Percentiles rank a stretch among this genome's conserved stretches.
Evolutionary conservation across 2,888 invertebrate genomes (phyloP).

Genomic region (Hybos culiciformis): DNA sequence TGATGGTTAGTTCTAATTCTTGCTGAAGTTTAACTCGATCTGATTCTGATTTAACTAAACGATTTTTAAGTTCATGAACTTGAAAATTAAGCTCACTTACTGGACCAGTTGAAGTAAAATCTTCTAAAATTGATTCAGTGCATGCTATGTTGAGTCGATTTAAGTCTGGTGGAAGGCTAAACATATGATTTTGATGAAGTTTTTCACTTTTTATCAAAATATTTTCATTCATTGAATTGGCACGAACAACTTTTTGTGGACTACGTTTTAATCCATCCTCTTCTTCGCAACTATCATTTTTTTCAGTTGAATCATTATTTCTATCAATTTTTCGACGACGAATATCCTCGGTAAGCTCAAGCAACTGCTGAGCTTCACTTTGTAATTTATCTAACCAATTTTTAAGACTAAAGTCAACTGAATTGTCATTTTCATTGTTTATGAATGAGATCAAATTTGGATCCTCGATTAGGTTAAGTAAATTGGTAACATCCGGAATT

Average conservation of each 20-base stretch:
- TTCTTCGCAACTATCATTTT: slow-evolving; percentile 19
- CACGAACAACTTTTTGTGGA: slow-evolving; percentile 23
- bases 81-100: slow-evolving; percentile 37
- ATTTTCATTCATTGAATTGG: slow-evolving; percentile 30
- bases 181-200: slow-evolving; percentile 12
- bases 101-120: slow-evolving; percentile 19
- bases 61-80: slow-evolving; percentile 43
- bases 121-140: slow-evolving; percentile 13
- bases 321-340: slow-evolving; percentile 18
- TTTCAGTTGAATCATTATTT: slow-evolving; percentile 17
- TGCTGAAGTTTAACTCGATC: slow-evolving; percentile 39
- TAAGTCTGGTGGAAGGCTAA: slow-evolving; percentile 28
- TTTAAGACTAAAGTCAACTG: slow-evolving; percentile 43
- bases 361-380: slow-evolving; percentile 54
- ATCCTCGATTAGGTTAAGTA: slow-evolving; percentile 47
- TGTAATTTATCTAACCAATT: slow-evolving; percentile 52
- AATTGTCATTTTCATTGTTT: slow-evolving; percentile 21
- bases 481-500: slow-evolving; percentile 51
- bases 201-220: slow-evolving; percentile 15
- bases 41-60: slow-evolving; percentile 32
- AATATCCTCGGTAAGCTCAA: slow-evolving; percentile 43
- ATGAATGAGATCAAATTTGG: slow-evolving; percentile 43
- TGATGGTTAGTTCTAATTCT: slow-evolving; percentile 46
- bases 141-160: slow-evolving; percentile 19
- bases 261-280: slow-evolving; percentile 21